These are phyloP conservation scores for Ichneumoninae sp. DNA, from an alignment of 2,888 invertebrate species.

Conservation along the genomic window DNA sequence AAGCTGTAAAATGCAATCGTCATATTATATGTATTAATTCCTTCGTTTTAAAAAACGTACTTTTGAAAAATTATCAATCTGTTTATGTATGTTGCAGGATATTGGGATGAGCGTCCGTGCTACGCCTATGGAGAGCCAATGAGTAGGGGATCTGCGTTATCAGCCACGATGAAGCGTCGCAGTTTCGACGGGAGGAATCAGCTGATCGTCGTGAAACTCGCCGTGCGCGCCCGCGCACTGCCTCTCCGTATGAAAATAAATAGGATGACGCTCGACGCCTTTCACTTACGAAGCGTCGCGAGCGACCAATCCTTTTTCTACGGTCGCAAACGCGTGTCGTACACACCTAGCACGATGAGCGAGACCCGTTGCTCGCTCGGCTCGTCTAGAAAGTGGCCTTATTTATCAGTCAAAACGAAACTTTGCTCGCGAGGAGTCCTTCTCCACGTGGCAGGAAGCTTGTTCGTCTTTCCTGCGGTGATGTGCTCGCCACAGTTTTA, in stretches of 20 bases:
- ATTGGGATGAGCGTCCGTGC: background rate
- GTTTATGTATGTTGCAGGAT: background rate
- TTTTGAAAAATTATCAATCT: background rate
- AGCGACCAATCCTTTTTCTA: slow-evolving; percentile 18
- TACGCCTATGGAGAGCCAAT: slow-evolving; percentile 44
- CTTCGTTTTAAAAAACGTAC: background rate
- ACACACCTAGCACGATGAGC: slow-evolving; percentile 42
- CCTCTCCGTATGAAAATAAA: slow-evolving; percentile 22
- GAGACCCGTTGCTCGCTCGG: slow-evolving; percentile 43
- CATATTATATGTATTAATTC: background rate
- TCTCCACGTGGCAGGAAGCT: slow-evolving; percentile 21
- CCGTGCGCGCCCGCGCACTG: slow-evolving; percentile 15
- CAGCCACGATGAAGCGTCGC: background rate
- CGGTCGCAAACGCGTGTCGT: background rate
- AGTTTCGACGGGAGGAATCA: slow-evolving; percentile 21
- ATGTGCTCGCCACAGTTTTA: background rate
- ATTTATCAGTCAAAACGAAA: slow-evolving; percentile 50
- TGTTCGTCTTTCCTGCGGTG: background rate
- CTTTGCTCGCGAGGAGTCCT: slow-evolving; percentile 17
- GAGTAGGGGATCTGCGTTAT: slow-evolving; percentile 36
- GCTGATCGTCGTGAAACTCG: slow-evolving; percentile 27
- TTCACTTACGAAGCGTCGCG: slow-evolving; percentile 54
- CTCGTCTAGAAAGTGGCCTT: slow-evolving; percentile 57
- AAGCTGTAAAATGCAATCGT: background rate
- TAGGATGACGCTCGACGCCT: slow-evolving; percentile 47